Conservation (phyloP, 1,140 invertebrate species). For the Conus betulinus region DNA sequence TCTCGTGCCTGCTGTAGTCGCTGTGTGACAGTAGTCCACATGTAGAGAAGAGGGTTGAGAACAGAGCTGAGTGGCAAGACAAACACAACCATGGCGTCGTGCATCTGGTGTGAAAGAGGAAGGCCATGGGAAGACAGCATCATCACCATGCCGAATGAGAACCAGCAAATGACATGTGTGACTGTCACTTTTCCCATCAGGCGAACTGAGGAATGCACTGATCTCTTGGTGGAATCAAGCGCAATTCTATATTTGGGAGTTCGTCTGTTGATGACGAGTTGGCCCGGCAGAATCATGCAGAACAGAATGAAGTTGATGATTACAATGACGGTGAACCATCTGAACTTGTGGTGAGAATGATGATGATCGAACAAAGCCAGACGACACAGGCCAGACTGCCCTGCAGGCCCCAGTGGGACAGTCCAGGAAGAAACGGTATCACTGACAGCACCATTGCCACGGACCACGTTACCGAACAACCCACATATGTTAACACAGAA, state of each 20-base stretch:
- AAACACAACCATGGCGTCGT: background rate
- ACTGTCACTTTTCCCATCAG: background rate
- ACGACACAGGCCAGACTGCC: background rate
- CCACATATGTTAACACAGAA: background rate
- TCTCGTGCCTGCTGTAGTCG: background rate
- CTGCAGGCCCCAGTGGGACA: background rate
- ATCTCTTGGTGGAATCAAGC: background rate
- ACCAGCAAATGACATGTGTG: background rate
- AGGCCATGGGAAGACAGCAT: background rate
- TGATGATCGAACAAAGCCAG: background rate
- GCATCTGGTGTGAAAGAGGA: background rate
- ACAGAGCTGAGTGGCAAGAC: background rate
- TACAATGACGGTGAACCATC: background rate
- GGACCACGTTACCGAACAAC: background rate
- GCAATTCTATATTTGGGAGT: background rate
- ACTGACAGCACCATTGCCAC: background rate
- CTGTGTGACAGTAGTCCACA: background rate
- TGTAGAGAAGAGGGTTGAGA: background rate
- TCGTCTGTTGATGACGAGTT: background rate
- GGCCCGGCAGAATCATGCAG: background rate
- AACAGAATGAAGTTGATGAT: background rate
- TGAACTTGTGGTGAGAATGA: background rate
- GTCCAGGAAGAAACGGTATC: conserved; percentile 1
- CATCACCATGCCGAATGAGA: background rate
- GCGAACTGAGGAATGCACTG: background rate